Percentiles rank a stretch among this genome's conserved stretches.
Evolutionary conservation across 2,888 invertebrate species (phyloP).

Genomic region (Electrophaes corylata): DNA sequence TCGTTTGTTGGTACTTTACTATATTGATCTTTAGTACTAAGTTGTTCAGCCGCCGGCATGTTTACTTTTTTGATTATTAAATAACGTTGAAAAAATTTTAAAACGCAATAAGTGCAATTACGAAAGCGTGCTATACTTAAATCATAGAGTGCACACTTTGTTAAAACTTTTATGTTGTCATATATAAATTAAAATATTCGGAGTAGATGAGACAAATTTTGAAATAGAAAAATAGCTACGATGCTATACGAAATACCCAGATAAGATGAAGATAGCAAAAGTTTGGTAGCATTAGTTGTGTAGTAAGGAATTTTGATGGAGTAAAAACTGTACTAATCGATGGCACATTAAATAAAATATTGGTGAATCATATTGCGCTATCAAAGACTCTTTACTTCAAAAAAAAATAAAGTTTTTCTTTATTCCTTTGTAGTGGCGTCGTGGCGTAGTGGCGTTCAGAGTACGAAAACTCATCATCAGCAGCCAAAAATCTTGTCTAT

Average conservation of each 20-base stretch:
- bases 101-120: slow-evolving; percentile 2
- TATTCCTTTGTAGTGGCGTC: no score
- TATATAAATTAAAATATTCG: not conserved
- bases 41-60: slow-evolving; percentile 1
- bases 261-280: not conserved
- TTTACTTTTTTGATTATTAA: not conserved
- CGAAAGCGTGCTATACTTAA: not conserved
- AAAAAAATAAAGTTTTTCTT: no score
- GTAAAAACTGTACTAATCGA: no score
- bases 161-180: not conserved
- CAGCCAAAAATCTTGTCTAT: no score
- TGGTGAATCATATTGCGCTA: no score
- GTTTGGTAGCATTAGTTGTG: no score
- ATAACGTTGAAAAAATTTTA: not conserved
- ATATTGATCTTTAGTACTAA: slow-evolving; percentile 14
- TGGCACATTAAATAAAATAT: no score
- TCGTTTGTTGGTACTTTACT: slow-evolving; percentile 23
- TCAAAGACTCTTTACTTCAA: no score
- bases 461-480: no score
- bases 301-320: no score
- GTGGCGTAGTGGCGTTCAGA: no score
- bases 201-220: not conserved
- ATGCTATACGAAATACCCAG: not conserved
- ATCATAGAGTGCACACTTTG: not conserved
- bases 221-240: not conserved